Conservation (phyloP, 2,888 invertebrate genomes). For the Nemotelus pantherinus region DNA sequence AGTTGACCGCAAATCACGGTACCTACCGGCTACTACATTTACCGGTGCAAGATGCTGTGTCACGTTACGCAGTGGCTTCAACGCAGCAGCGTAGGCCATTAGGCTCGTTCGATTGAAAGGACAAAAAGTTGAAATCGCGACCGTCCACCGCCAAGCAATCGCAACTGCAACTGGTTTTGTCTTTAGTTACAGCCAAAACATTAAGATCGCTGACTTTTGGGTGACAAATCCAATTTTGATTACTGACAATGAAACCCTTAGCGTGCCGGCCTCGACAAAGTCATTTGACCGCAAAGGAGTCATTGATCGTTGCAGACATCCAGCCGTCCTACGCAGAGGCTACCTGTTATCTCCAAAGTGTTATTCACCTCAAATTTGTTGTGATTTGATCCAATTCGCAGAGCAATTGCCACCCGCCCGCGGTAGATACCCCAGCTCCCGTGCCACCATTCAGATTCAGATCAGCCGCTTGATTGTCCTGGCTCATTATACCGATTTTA, state of each 20-base stretch:
- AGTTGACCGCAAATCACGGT: conserved; percentile 40
- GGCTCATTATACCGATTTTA: too few relatives aligned
- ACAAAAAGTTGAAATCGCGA: conserved; percentile 15
- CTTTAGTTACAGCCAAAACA: conserved; percentile 2
- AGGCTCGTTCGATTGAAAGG: conserved; percentile 8
- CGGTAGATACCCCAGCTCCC: not conserved
- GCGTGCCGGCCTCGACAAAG: conserved; percentile 34
- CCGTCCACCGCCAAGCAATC: not conserved
- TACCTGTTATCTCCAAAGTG: conserved; percentile 1
- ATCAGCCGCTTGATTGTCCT: too few relatives aligned
- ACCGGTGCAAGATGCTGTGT: conserved; percentile 20
- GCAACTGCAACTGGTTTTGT: conserved; percentile 1
- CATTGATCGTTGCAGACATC: conserved; percentile 10
- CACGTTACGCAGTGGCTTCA: not conserved
- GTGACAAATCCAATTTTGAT: conserved; percentile 37
- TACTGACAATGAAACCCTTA: conserved; percentile 35
- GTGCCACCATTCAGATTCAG: too few relatives aligned
- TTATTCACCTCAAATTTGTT: conserved; percentile 33
- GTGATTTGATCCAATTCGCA: conserved; percentile 28
- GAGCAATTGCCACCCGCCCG: conserved; percentile 26
- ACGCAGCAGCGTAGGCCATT: not conserved
- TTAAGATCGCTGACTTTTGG: conserved; percentile 13
- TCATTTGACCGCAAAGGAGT: conserved; percentile 39
- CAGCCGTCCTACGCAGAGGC: not conserved
- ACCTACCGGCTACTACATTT: conserved; percentile 35